Base-by-base conservation (phyloP, 2,113 vertebrate species). In the Potamarius usumacintae region DNA sequence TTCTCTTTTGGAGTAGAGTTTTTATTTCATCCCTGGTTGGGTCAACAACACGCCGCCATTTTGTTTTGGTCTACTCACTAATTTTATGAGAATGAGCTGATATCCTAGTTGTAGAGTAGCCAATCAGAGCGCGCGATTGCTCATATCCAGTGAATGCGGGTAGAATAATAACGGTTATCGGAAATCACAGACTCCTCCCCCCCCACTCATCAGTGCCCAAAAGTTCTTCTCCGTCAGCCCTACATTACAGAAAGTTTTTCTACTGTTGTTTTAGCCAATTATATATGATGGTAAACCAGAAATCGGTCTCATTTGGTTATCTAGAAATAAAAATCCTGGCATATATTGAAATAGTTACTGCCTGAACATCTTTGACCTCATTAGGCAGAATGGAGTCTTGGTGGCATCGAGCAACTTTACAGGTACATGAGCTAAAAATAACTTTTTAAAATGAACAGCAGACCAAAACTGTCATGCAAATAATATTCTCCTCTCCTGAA, bases 341-440 rank as follows among this genome's bases (percentile, higher is more conserved):
- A 1, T 57, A 48, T 42, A 82, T 14, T 82, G 57, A 82, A 62
- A 48, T 20, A 42, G 79, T 22, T 62, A 60, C 78, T 80, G 78
- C 79, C 79, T 82, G 57, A 82, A 82, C 20, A 48, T 82, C 79
- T 7, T 62, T 80, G n/a, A 80, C 57, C 25, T 30, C 79, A 60
- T 81, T 81, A 81, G 27, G 53, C 79, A 12, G 4, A 9, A 34
- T 10, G 55, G 55, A 12, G 72, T 76, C 17, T 42, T 18, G 7
- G 6, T 7, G 8, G 6, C 1, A 10, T 50, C 48, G 7, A 79
- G 78, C 78, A 80, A 58, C 55, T 42, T 81, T 81, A 11, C 30
- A 58, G 27, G 57, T 48, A 53, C 79, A 62, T 62, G 79, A 62
- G 57, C 57, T 62, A 80, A 80, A 80, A 80, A 60, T 82, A 82